Percentiles rank a stretch among this genome's conserved stretches.
phyloP scores from a whole-genome alignment of 2,797 vertebrate species.

The Psittacula echo region DNA sequence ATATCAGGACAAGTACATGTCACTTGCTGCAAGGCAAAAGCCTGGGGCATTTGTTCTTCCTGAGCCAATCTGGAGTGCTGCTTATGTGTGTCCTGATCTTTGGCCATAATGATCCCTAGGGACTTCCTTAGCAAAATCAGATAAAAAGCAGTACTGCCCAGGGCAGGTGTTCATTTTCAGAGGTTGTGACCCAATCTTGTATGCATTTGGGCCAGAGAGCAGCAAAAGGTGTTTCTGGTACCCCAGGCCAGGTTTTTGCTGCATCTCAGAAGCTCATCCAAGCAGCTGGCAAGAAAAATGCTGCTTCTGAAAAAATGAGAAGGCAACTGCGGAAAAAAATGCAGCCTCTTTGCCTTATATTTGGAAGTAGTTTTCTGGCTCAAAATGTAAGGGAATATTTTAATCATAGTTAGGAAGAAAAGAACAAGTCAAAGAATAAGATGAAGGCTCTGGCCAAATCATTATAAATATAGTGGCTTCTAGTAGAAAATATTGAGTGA shows the following conservation, averaged over 20 bases:
- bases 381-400: not conserved
- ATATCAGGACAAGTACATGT: not conserved
- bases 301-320: not conserved
- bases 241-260: not conserved
- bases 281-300: not conserved
- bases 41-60: conserved; percentile 14
- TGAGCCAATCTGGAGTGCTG: not conserved
- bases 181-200: not conserved
- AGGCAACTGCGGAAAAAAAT: not conserved
- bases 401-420: not conserved
- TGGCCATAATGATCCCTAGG: not conserved
- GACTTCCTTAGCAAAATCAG: not conserved
- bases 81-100: conserved; percentile 26
- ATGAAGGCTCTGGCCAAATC: not conserved
- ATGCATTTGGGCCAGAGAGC: not conserved
- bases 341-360: not conserved
- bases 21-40: not conserved
- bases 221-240: not conserved
- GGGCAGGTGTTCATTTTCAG: conserved; percentile 13
- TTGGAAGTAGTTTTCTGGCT: not conserved
- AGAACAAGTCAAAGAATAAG: not conserved
- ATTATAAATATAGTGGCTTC: not conserved
- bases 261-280: not conserved
- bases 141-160: not conserved
- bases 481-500: not conserved